Base-by-base conservation (phyloP, 2,888 invertebrate species). In the Leptinotarsa rubiginosa region DNA sequence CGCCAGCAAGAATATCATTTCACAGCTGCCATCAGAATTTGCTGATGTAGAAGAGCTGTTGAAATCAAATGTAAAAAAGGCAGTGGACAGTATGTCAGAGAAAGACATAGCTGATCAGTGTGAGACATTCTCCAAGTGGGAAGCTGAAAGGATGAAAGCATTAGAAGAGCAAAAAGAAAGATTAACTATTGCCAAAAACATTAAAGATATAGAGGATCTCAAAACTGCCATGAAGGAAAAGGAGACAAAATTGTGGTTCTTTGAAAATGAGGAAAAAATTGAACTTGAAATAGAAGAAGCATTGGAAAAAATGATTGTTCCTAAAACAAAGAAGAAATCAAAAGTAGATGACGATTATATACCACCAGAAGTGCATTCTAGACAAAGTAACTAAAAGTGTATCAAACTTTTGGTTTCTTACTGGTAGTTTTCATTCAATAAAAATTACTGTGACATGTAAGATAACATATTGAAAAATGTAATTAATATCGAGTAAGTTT, bases 251-350 rank as follows among this genome's bases (percentile, higher is more conserved):
- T 84, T 93, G 69, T 93, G 93, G 93, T 96, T 94, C 91, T 96
- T 96, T 88, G 94, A 96, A 75, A 93, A 94, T 84, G 92, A 94
- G 85, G 94, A 95, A 56, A 87, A 92, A 81, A 91, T 95, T 80
- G 94, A 95, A 82, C 87, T 95, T 65, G 86, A 91, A 85, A 94
- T 95, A 81, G 92, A 92, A 83, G 90, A 87, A 85, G 69, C 56
- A 22, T 22, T 41, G 1, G 92, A 90, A 85, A 89, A 86, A 84
- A 88, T 87, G 15, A 52, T 56, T 41, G 25, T 20, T 18, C 56
- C 74, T 2, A 41, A 74, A 47, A 69, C 56, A 52, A 62, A 68
- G 5, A 66, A 90, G 88, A 83, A 87, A 86, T 67, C 85, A 88
- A 49, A 88, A 88, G 76, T 86, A 86, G 73, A 92, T 83, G 92